Conservation (phyloP, 2,888 invertebrate genomes). For the Drosophila picticornis region DNA sequence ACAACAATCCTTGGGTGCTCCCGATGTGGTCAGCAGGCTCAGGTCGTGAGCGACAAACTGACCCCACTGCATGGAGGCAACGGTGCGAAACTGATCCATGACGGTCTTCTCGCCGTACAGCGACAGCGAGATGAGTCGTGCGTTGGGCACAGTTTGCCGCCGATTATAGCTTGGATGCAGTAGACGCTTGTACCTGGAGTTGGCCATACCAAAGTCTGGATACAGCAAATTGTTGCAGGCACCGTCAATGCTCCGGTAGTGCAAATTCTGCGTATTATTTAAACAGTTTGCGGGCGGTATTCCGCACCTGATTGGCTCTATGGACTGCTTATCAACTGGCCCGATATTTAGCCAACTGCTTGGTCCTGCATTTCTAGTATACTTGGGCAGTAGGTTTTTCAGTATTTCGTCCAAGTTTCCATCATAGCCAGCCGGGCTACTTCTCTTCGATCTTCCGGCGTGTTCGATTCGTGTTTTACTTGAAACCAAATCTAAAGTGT, state of each 20-base stretch:
- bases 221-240: constrained; percentile 78
- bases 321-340: constrained; percentile 6
- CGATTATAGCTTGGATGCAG: constrained; percentile 68
- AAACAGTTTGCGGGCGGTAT: constrained; percentile 69
- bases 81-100: constrained; percentile 71
- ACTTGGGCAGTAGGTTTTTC: constrained; percentile 49
- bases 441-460: constrained; percentile 32
- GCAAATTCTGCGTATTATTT: constrained; percentile 65
- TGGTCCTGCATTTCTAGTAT: constrained; percentile 18
- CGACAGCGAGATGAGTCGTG: constrained; percentile 73
- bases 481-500: constrained; percentile 2
- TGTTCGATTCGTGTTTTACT: neutral
- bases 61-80: constrained; percentile 80
- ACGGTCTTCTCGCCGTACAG: constrained; percentile 74
- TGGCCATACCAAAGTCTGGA: constrained; percentile 68
- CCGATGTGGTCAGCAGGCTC: constrained; percentile 55
- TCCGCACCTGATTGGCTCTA: constrained; percentile 59
- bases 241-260: constrained; percentile 78
- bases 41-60: constrained; percentile 80
- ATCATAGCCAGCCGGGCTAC: constrained; percentile 21
- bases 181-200: constrained; percentile 67
- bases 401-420: constrained; percentile 53
- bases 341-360: constrained; percentile 31
- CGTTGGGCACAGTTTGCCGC: constrained; percentile 68
- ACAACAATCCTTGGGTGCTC: constrained; percentile 77